Evolutionary conservation across 1,140 invertebrate species (phyloP), one percentile per base, ranked within the genome.

Genomic region (Steinernema feltiae): DNA sequence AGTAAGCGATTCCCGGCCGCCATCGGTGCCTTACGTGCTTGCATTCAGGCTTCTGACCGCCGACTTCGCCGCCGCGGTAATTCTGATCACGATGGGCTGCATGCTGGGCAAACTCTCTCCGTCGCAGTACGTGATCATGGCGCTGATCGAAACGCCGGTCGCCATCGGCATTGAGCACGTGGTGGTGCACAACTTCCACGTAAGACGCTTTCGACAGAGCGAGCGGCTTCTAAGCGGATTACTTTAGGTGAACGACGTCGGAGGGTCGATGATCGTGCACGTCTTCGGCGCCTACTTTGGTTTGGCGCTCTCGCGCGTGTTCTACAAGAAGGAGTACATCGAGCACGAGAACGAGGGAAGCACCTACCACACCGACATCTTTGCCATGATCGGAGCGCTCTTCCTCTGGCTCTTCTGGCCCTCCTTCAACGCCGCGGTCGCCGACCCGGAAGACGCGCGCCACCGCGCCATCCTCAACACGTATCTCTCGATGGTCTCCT

Each of bases 351-450:
- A 88, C 48, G 86, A 87, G 72, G 84, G 83, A 0, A 77, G 85
- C 3, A 81, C 82, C 29, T 88, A 88, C 78, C 85, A 88, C 78
- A 87, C 87, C 0, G 88, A 89, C 79, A 48, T 88, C 2, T 88
- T 88, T 78, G 83, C 88, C 27, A 88, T 89, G 88, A 87, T 89
- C 69, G 88, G 88, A 87, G 76, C 94, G 0, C 87, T 95, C 18
- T 97, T 97, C 86, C 89, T 98, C 17, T 97, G 94, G 94, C 88
- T 96, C 70, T 97, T 93, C 87, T 97, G 94, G 94, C 95, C 95
- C 0, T 94, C 93, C 77, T 97, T 97, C 88, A 98, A 97, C 88
- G 92, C 92, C 0, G 93, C 91, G 0, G 89, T 92, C 3, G 89
- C 90, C 0, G 84, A 87, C 3, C 91, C 91, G 1, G 91, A 91